Evolutionary conservation across 2,888 invertebrate genomes (phyloP).

Genomic region (Phaedon cochleariae): DNA sequence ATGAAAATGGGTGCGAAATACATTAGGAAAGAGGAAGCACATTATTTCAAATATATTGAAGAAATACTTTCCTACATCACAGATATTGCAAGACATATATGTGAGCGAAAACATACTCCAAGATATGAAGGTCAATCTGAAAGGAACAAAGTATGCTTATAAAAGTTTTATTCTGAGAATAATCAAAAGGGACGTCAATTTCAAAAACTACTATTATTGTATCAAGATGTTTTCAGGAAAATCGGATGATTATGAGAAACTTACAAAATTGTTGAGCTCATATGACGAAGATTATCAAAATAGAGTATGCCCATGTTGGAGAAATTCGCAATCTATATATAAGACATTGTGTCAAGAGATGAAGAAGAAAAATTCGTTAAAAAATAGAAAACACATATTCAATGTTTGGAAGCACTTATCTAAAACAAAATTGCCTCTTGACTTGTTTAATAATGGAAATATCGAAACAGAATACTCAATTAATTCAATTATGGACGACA

Average conservation of each 20-base stretch:
- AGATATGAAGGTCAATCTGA: not conserved
- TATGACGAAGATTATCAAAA: not conserved
- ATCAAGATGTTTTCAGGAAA: not conserved
- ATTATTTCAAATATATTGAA: not conserved
- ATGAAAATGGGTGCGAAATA: not conserved
- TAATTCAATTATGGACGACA: not conserved
- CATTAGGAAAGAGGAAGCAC: not conserved
- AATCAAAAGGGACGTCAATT: not conserved
- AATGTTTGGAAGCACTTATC: not conserved
- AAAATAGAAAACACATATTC: not conserved
- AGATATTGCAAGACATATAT: not conserved
- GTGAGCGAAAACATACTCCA: not conserved
- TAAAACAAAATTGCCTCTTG: not conserved
- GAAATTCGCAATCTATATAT: constrained; percentile 1
- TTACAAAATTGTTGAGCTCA: not conserved
- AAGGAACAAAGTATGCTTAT: constrained; percentile 3
- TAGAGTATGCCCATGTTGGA: constrained; percentile 6
- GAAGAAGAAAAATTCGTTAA: not conserved
- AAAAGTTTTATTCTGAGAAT: constrained; percentile 4
- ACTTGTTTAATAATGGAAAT: not conserved
- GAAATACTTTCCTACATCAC: constrained; percentile 3
- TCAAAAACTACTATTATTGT: not conserved
- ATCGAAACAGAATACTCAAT: not conserved
- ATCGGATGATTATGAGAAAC: not conserved
- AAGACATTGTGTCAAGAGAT: not conserved